Evolutionary conservation across 2,113 vertebrate species (phyloP), one percentile per base, ranked within the genome.

Genomic region (Indri indri): DNA sequence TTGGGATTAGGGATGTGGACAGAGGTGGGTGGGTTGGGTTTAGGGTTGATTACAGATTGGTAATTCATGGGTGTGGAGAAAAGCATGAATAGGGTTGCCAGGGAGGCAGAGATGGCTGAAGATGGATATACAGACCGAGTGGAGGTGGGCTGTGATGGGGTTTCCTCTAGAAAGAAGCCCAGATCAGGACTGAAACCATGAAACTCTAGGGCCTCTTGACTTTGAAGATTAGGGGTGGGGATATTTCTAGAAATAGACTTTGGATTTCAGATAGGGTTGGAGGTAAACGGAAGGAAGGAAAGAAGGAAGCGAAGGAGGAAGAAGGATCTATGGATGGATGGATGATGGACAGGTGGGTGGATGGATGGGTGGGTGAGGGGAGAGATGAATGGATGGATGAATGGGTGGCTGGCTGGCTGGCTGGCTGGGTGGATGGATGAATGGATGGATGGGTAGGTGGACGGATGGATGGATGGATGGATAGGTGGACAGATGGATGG

Each of bases 391-490:
- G 8, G 11, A 2, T 5, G 47, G 52, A 32, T 5, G 54, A 17
- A 25, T 45, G 8, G 27, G 5, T 17, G 12, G 63, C 16, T 47
- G 4, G 45, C 10, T 34, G 32, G 7, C 0, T 57, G 3, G 22
- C 14, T 0, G 40, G 2, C 5, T 16, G 70, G 14, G 3, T 1
- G 37, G 1, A 5, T 13, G 68, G 5, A 8, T 32, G 25, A 7
- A 0, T n/a, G 32, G 13, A 1, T 47, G 23, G 6, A 0, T 30
- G 8, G 5, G 6, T 14, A 1, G 2, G 0, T 52, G 13, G 18
- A 37, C 37, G 27, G 59, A 20, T 34, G 45, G 42, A 42, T 68
- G 20, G 40, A 2, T 34, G 37, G 23, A 14, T 37, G 13, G 1
- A 10, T 50, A 23, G 9, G 5, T 17, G 13, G 4, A 71, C 11